Conservation (phyloP, 2,113 vertebrate genomes). For the Notarius quadriscutis region DNA sequence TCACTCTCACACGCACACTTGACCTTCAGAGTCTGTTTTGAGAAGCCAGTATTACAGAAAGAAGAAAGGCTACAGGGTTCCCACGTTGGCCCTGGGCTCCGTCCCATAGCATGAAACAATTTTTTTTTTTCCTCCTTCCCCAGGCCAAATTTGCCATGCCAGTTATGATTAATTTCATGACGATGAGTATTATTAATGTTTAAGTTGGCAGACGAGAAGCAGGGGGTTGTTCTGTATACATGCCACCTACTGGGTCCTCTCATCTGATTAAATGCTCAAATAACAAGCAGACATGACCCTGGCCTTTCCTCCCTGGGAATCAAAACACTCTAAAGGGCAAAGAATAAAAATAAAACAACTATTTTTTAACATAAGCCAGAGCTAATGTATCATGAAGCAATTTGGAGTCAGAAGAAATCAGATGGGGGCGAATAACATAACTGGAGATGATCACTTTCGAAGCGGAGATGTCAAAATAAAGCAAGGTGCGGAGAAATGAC, state of each 20-base stretch:
- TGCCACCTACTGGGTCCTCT: slow-evolving; percentile 50
- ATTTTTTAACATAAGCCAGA: neutral
- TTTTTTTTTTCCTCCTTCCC: slow-evolving; percentile 53
- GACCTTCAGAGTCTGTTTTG: slow-evolving; percentile 47
- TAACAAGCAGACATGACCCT: slow-evolving; percentile 35
- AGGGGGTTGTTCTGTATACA: slow-evolving; percentile 27
- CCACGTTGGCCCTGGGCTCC: slow-evolving; percentile 57
- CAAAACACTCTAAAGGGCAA: slow-evolving; percentile 1
- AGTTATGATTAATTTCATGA: slow-evolving; percentile 56
- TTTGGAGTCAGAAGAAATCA: slow-evolving; percentile 20
- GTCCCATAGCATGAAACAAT: slow-evolving; percentile 61
- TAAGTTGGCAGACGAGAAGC: slow-evolving; percentile 33
- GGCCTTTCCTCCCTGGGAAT: slow-evolving; percentile 37
- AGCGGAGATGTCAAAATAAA: neutral
- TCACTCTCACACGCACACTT: slow-evolving; percentile 26
- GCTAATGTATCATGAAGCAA: slow-evolving; percentile 17
- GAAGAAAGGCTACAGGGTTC: slow-evolving; percentile 59
- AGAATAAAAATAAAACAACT: neutral
- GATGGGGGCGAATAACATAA: slow-evolving; percentile 18
- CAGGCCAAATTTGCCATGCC: slow-evolving; percentile 50
- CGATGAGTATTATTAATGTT: slow-evolving; percentile 54
- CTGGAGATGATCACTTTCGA: slow-evolving; percentile 3
- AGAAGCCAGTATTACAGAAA: neutral
- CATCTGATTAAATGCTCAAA: slow-evolving; percentile 33
- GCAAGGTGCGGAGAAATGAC: neutral